Evolutionary conservation across 2,113 vertebrate species (phyloP).

Genomic region (Recurvirostra avosetta): DNA sequence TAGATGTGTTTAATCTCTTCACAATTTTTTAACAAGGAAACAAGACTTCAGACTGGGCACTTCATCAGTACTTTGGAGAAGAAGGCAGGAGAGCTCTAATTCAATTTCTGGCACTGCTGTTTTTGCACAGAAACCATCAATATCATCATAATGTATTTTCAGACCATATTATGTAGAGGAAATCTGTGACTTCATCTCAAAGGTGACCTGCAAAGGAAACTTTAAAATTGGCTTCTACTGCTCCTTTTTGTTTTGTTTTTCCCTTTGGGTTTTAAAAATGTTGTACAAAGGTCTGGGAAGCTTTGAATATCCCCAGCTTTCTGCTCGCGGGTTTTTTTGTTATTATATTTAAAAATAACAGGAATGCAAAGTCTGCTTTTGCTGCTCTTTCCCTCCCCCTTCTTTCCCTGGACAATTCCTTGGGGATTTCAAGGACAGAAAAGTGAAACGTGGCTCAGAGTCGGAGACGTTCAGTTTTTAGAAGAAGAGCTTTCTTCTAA

Average conservation of each 20-base stretch:
- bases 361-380: conserved; percentile 5
- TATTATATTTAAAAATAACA: conserved; percentile 38
- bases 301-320: conserved; percentile 12
- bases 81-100: background rate
- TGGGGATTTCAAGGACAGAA: conserved; percentile 17
- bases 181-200: conserved; percentile 20
- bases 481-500: background rate
- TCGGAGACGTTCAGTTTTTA: background rate
- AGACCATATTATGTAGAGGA: background rate
- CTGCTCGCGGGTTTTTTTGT: background rate
- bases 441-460: background rate
- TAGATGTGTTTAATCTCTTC: background rate
- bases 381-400: background rate
- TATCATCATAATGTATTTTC: background rate
- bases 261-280: conserved; percentile 23
- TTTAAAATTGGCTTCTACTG: background rate
- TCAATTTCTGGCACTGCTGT: background rate
- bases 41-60: background rate
- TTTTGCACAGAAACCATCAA: background rate
- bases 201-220: background rate
- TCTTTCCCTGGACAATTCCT: background rate
- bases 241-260: conserved; percentile 25
- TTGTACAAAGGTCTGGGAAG: background rate
- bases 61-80: background rate
- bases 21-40: background rate